Conservation (phyloP, 2,888 invertebrate genomes). For the Rutpela maculata region DNA sequence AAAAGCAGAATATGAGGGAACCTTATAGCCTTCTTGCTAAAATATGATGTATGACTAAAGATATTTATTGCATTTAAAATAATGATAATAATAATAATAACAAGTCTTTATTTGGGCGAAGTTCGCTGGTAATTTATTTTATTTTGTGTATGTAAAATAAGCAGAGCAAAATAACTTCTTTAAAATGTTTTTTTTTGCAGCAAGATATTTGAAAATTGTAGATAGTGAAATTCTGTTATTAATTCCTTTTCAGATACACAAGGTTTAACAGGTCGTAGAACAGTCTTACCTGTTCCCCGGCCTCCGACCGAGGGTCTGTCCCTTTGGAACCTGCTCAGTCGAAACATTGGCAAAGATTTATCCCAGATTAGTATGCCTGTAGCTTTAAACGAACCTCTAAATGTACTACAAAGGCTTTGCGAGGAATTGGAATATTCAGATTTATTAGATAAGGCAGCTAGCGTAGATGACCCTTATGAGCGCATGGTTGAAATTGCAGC, state of each 20-base stretch:
- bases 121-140: background rate
- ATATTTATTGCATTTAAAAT: too few relatives aligned
- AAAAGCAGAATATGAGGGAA: too few relatives aligned
- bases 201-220: background rate
- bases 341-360: constrained; percentile 91
- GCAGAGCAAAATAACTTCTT: background rate
- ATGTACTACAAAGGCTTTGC: constrained; percentile 87
- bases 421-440: constrained; percentile 91
- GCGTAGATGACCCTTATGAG: constrained; percentile 80
- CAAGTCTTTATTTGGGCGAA: too few relatives aligned
- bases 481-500: constrained; percentile 87
- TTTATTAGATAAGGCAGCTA: constrained; percentile 85
- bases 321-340: constrained; percentile 86
- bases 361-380: constrained; percentile 92
- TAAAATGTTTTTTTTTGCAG: background rate
- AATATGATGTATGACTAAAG: too few relatives aligned
- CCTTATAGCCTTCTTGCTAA: too few relatives aligned
- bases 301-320: constrained; percentile 86
- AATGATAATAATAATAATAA: too few relatives aligned
- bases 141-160: background rate
- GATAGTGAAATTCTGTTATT: constrained; percentile 1
- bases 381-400: constrained; percentile 88
- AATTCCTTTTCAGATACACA: constrained; percentile 59
- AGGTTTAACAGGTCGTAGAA: constrained; percentile 77
- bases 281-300: constrained; percentile 82